Evolutionary conservation across 2,888 invertebrate species (phyloP), one percentile per base, ranked within the genome.

Genomic region (Autographa gamma): DNA sequence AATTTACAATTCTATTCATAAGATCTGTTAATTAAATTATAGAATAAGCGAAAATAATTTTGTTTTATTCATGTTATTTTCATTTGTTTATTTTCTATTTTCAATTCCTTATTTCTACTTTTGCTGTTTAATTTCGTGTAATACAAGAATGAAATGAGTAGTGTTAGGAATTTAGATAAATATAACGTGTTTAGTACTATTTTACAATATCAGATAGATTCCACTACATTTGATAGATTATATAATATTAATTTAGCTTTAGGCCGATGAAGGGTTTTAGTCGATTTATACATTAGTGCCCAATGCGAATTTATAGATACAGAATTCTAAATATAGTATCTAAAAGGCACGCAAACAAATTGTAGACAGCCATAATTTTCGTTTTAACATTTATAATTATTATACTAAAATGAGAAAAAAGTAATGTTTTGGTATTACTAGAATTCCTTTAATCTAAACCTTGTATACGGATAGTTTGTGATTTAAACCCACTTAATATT

Each of bases 261-360:
- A 79, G 74, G 68, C 74, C 62, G 56, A 71, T 66, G 66, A n/a
- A 64, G 48, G 64, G 71, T 64, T 9, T 54, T 61, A 34, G 63
- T 18, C 43, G 43, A 60, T 61, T 59, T 65, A 48, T 70, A 63
- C 48, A 72, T 18, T 66, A 66, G 4, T 66, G 43, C 59, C 60
- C 71, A 63, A 66, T 79, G 75, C 75, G 69, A 63, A 69, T 69
- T 79, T 34, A 73, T 69, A 70, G 48, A 68, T 41, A 41, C 70
- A 76, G 73, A 77, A 71, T 65, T 66, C 38, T 74, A 48, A 61
- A 75, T 66, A 76, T 71, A 79, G 81, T 81, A 77, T 79, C 83
- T 84, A 86, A 84, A 90, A 91, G 90, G 89, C 90, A 91, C 89
- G 89, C 88, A 90, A 90, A 91, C 71, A 73, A 90, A 84, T 83